phyloP scores from a whole-genome alignment of 2,888 invertebrate species.

The Acronicta aceris region DNA sequence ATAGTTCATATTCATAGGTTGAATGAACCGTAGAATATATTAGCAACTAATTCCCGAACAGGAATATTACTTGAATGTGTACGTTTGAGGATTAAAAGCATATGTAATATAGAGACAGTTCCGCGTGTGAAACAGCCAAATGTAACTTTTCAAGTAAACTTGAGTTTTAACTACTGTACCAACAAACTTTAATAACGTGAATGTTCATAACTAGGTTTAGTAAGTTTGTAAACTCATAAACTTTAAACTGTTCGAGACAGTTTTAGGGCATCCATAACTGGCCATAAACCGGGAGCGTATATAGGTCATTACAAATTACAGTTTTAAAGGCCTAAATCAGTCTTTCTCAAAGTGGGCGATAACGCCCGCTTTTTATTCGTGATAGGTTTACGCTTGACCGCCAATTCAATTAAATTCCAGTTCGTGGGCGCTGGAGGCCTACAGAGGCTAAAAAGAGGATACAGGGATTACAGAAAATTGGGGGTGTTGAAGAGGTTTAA shows the following conservation, averaged over 20 bases:
- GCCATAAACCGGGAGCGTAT: not conserved
- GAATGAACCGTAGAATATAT: slow-evolving; percentile 40
- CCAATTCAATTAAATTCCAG: too few species aligned
- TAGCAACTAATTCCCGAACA: slow-evolving; percentile 32
- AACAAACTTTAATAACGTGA: slow-evolving; percentile 32
- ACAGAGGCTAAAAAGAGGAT: too few species aligned
- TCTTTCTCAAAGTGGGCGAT: too few species aligned
- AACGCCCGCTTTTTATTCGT: not conserved
- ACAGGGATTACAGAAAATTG: too few species aligned
- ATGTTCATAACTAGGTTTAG: slow-evolving; percentile 36
- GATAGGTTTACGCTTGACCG: too few species aligned
- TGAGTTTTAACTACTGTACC: slow-evolving; percentile 28
- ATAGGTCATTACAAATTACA: not conserved
- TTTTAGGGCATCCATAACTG: slow-evolving; percentile 26
- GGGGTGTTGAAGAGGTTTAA: too few species aligned
- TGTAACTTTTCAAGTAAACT: slow-evolving; percentile 42
- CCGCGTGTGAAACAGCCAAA: slow-evolving; percentile 16
- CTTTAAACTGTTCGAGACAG: slow-evolving; percentile 37
- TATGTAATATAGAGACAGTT: slow-evolving; percentile 15
- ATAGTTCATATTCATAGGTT: slow-evolving; percentile 20
- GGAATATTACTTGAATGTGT: slow-evolving; percentile 20
- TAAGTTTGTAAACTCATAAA: slow-evolving; percentile 34
- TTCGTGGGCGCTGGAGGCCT: too few species aligned
- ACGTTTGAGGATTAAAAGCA: slow-evolving; percentile 18
- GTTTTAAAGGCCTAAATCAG: not conserved